Evolutionary conservation across 2,797 vertebrate species (phyloP).

Genomic region (Euphonia xanthogaster): DNA sequence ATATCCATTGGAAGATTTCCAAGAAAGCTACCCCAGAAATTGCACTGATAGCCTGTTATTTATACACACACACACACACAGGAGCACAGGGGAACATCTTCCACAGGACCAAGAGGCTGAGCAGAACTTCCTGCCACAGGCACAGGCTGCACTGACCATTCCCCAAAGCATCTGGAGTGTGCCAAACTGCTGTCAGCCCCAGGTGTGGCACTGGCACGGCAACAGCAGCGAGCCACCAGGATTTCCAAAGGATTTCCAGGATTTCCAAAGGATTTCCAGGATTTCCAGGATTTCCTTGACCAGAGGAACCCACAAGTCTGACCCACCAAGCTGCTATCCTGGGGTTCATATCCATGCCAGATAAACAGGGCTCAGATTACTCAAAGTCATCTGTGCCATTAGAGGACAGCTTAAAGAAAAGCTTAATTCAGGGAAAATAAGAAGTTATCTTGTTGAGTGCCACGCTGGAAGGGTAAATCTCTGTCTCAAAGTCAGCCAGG

Average conservation of each 20-base stretch:
- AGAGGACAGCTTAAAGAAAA: not conserved
- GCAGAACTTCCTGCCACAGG: not conserved
- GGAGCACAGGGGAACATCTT: not conserved
- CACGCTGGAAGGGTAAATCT: not conserved
- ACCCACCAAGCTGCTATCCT: not conserved
- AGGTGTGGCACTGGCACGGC: not conserved
- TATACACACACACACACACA: rapidly evolving
- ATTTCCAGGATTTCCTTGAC: too few species aligned
- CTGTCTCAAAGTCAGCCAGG: not conserved
- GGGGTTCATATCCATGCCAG: not conserved
- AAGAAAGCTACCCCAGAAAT: not conserved
- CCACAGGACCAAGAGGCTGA: not conserved
- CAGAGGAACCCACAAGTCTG: not conserved
- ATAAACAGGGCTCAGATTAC: not conserved
- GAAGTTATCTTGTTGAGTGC: not conserved
- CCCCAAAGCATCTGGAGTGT: not conserved
- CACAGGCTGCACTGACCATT: not conserved
- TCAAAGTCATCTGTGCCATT: not conserved
- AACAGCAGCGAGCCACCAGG: not conserved
- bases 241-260: not conserved
- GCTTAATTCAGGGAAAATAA: too few species aligned
- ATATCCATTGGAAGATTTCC: not conserved
- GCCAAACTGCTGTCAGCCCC: not conserved
- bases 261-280: too few species aligned
- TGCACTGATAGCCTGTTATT: not conserved